Evolutionary conservation across 2,113 vertebrate species (phyloP).

Genomic region (Muntiacus reevesi): DNA sequence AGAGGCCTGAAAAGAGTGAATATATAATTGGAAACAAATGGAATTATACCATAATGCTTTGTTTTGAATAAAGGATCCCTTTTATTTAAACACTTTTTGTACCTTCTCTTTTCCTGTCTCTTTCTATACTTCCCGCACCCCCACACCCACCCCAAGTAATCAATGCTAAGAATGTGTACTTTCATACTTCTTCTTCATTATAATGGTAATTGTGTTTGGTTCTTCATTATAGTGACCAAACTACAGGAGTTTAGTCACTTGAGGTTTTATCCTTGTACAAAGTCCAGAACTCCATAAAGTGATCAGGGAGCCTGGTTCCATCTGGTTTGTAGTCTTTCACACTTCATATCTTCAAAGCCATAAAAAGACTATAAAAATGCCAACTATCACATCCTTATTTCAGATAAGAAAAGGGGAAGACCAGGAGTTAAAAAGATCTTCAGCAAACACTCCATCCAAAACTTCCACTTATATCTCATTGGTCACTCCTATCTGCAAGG

Average conservation of each 20-base stretch:
- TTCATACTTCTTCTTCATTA: neutral
- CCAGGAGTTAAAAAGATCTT: neutral
- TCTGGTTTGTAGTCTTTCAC: neutral
- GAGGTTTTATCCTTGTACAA: neutral
- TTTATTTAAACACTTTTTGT: neutral
- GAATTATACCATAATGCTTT: neutral
- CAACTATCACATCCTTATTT: neutral
- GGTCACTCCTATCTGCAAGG: neutral
- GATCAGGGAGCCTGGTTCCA: neutral
- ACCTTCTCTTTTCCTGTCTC: neutral
- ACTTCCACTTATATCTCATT: neutral
- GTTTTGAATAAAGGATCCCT: neutral
- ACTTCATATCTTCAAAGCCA: neutral
- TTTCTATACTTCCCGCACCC: neutral
- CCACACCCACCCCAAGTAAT: neutral
- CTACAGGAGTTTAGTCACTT: neutral
- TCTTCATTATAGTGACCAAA: neutral
- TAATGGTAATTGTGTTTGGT: neutral
- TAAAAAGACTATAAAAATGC: neutral
- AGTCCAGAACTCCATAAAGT: neutral
- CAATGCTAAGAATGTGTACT: neutral
- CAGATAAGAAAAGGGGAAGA: neutral
- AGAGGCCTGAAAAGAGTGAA: neutral
- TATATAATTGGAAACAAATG: neutral
- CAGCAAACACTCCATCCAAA: neutral